Evolutionary conservation across 92 coral and sea anemone species (phyloP), one percentile per base, ranked within the genome.

Genomic region (Epizoanthus fatuus): DNA sequence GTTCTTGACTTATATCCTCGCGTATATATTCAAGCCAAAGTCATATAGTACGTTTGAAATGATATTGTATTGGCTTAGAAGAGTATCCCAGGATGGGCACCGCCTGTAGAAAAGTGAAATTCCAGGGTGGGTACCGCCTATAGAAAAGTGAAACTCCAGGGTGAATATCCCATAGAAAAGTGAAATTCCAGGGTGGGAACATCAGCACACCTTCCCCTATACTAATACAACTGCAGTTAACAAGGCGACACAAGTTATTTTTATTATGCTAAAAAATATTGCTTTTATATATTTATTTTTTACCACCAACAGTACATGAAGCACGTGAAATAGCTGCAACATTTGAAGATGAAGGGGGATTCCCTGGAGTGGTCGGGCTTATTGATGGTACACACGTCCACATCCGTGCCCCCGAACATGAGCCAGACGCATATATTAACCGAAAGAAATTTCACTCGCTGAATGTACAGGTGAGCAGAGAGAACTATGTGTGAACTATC

Each of bases 291-390:
- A 63, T 49, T 71, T 74, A 59, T 85, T 56, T 14, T 32, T 64
- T 78, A 32, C 16, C 66, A 32, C 78, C 58, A 17, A 69, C 51
- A 86, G 86, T 85, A 2, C 71, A 44, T 52, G 70, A 63, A 77
- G 90, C 90, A 32, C 72, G 78, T 69, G 90, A 86, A 80, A 86
- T 79, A 55, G 85, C 79, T 20, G 51, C 90, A 55, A 32, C 86
- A 86, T 86, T 81, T 40, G 77, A 81, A 39, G 77, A 53, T 8
- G 86, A 81, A 45, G 81, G 81, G 81, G 86, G 68, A 44, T 67
- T 81, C 86, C 86, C 79, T 67, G 78, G 86, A 47, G 62, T 81
- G 15, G 68, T 81, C 55, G 81, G 72, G 72, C 20, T 38, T 37
- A 67, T 35, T 67, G 72, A 67, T 67, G 72, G 72, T 35, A 67